Evolutionary conservation across 2,888 invertebrate genomes (phyloP).

Genomic region (Drosophila nr. perissopoda): DNA sequence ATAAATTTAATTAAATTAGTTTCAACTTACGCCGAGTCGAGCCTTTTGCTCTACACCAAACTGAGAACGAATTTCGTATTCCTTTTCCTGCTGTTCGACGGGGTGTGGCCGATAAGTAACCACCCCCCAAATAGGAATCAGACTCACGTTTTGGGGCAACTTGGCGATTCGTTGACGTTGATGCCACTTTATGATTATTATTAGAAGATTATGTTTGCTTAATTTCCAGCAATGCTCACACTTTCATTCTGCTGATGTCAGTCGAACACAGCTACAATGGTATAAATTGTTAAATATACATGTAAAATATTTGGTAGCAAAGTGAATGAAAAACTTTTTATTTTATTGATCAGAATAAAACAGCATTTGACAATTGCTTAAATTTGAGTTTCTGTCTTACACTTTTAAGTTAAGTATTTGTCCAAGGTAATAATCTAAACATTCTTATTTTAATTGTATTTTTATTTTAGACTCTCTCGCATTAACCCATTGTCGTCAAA

Average conservation of each 20-base stretch:
- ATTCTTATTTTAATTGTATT: not conserved
- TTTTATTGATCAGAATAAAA: not conserved
- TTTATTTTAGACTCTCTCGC: not conserved
- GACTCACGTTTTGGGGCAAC: conserved; percentile 10
- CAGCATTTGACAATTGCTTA: not conserved
- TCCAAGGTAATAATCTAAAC: not conserved
- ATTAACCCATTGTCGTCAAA: conserved; percentile 8
- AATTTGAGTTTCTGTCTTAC: not conserved
- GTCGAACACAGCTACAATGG: conserved; percentile 4
- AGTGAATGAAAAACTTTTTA: too few relatives aligned
- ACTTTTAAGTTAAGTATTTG: not conserved
- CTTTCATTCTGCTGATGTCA: conserved; percentile 33
- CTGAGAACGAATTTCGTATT: conserved; percentile 29
- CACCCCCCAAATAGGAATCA: conserved; percentile 13
- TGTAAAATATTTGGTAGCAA: not conserved
- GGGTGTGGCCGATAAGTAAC: conserved; percentile 16
- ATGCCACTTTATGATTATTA: conserved; percentile 57
- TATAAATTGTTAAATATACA: not conserved
- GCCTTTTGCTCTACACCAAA: conserved; percentile 9
- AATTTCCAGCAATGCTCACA: conserved; percentile 30
- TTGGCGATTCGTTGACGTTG: conserved; percentile 27
- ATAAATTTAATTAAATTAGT: conserved; percentile 67
- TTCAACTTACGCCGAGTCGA: conserved; percentile 42
- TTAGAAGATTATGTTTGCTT: conserved; percentile 50
- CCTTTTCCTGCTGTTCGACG: conserved; percentile 13